Base-by-base conservation (phyloP, 2,888 invertebrate genomes). In the Cinara cedri region DNA sequence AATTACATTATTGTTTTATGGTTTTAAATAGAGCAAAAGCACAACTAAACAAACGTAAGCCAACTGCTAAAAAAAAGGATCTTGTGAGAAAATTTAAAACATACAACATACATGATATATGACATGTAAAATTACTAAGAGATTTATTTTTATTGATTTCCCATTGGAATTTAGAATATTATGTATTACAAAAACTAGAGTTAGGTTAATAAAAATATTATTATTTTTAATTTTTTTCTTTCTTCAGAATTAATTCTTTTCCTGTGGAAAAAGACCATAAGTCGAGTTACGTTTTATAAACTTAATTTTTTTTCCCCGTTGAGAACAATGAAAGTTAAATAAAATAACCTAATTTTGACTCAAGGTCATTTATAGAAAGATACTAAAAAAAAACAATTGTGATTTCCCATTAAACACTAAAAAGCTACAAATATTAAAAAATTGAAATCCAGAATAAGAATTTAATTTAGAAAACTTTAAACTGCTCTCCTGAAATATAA, bases 61-160 rank as follows among this genome's bases (percentile, higher is more conserved):
- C 9, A 55, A 55, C 8, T 55, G 14, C 14, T 4, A 13, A 9
- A 55, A 55, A 16, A 60, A 4, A 0, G 16, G 42, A 13, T 63
- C 42, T n/a, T n/a, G n/a, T n/a, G n/a, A n/a, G n/a, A n/a, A n/a
- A n/a, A n/a, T n/a, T n/a, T n/a, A n/a, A n/a, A n/a, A n/a, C n/a
- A n/a, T n/a, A n/a, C n/a, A n/a, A n/a, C n/a, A n/a, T n/a, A n/a
- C n/a, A n/a, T n/a, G n/a, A n/a, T n/a, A n/a, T n/a, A n/a, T n/a
- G n/a, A n/a, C n/a, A n/a, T n/a, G n/a, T 24, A 57, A 4, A 24
- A 57, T 57, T 57, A 57, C 14, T 24, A 13, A 57, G 21, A 11
- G 24, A 57, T 24, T 57, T 57, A 13, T 57, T 54, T 54, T 54
- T 54, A 54, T 54, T 54, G 49, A 49, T 49, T 49, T 49, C 49